A percentile compares a stretch with the other conserved stretches of the same genome.
Evolutionary conservation across 2,113 vertebrate genomes (phyloP).

Genomic region (Pituophis catenifer): DNA sequence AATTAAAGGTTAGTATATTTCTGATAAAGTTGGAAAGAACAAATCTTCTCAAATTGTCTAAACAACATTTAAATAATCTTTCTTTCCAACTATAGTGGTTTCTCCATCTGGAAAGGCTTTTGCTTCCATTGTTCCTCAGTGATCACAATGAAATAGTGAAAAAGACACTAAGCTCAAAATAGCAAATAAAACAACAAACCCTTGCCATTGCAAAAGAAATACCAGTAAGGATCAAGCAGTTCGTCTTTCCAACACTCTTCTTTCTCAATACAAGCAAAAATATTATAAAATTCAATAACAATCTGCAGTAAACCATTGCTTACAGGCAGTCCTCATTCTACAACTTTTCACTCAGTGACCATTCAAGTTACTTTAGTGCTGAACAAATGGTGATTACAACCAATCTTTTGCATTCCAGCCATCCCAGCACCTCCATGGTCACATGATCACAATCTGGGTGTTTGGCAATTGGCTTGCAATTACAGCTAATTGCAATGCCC

Average conservation of each 20-base stretch:
- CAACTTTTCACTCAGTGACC: background rate
- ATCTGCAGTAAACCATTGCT: background rate
- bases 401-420: background rate
- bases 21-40: slow-evolving; percentile 46
- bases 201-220: background rate
- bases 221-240: background rate
- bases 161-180: background rate
- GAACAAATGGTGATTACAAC: background rate
- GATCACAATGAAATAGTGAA: background rate
- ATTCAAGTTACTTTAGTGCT: background rate
- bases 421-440: background rate
- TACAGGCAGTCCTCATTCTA: background rate
- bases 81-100: slow-evolving; percentile 20
- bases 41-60: slow-evolving; percentile 34
- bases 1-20: slow-evolving; percentile 60
- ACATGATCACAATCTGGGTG: background rate
- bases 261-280: background rate
- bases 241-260: background rate
- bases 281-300: background rate
- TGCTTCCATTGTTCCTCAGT: background rate
- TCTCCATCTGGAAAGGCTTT: slow-evolving; percentile 32
- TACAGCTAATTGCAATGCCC: background rate
- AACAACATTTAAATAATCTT: slow-evolving; percentile 27
- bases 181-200: background rate
- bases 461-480: background rate